phyloP scores from a whole-genome alignment of 2,797 vertebrate genomes.

The Gadopsis marmoratus region DNA sequence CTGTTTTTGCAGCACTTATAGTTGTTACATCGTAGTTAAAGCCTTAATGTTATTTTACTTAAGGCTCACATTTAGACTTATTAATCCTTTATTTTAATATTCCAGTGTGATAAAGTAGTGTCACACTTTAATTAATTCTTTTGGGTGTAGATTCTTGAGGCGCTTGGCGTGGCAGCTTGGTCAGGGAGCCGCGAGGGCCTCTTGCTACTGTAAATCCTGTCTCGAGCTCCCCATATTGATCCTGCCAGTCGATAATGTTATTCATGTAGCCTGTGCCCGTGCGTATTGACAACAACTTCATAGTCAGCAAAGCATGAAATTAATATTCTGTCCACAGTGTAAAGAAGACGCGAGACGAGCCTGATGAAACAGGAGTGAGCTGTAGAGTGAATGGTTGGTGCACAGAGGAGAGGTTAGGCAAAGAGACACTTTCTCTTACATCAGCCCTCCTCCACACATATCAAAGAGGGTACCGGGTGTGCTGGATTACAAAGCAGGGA shows the following conservation, averaged over 20 bases:
- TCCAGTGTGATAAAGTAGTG: not conserved
- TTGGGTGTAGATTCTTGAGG: slow-evolving; percentile 32
- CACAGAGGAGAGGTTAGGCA: slow-evolving; percentile 60
- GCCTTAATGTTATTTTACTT: not conserved
- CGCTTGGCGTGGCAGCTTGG: slow-evolving; percentile 16
- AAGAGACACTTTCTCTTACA: slow-evolving; percentile 61
- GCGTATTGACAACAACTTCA: slow-evolving; percentile 75
- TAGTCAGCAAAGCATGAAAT: slow-evolving; percentile 80
- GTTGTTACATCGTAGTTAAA: not conserved
- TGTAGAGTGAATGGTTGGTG: slow-evolving; percentile 53
- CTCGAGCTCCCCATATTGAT: slow-evolving; percentile 73
- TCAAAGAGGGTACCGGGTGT: slow-evolving; percentile 57
- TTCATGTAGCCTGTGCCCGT: slow-evolving; percentile 63
- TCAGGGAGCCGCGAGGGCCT: slow-evolving; percentile 28
- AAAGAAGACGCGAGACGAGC: slow-evolving; percentile 43
- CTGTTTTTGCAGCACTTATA: not conserved
- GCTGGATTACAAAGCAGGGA: slow-evolving; percentile 70
- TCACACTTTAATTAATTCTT: slow-evolving; percentile 28
- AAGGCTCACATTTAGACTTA: not conserved
- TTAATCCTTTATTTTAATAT: not conserved
- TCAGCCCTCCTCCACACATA: slow-evolving; percentile 50
- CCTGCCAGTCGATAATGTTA: slow-evolving; percentile 72
- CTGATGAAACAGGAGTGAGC: slow-evolving; percentile 60
- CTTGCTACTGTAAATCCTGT: slow-evolving; percentile 67
- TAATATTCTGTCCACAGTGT: slow-evolving; percentile 70